These are phyloP conservation scores for Ictidomys tridecemlineatus DNA, from an alignment of 2,113 vertebrate genomes.

Conservation along the genomic window DNA sequence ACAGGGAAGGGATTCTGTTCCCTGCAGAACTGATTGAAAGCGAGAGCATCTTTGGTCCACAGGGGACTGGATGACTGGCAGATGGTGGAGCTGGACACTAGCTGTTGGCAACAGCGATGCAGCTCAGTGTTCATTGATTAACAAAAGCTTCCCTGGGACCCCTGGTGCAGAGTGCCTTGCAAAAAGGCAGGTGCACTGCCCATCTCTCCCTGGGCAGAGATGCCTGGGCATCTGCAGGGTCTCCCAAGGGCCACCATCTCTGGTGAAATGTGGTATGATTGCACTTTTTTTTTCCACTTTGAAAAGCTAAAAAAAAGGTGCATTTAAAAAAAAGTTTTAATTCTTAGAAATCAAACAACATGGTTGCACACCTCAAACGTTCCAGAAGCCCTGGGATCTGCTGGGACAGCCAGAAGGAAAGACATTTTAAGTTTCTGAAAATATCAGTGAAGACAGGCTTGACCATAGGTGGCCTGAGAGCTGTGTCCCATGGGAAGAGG, in stretches of 20 bases:
- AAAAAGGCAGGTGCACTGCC: fast-evolving
- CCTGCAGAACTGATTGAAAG: not conserved
- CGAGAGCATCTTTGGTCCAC: not conserved
- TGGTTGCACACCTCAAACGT: not conserved
- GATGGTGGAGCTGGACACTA: not conserved
- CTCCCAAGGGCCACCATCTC: not conserved
- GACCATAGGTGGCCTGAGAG: not conserved
- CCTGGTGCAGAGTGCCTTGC: not conserved
- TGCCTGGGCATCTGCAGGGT: fast-evolving
- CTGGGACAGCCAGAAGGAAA: too few species aligned
- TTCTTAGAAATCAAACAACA: not conserved
- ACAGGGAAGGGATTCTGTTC: not conserved
- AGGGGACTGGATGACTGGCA: not conserved
- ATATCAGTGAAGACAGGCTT: not conserved
- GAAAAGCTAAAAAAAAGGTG: not conserved
- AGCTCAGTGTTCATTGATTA: not conserved
- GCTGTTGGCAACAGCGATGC: not conserved
- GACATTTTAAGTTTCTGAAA: not conserved
- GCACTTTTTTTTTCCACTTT: not conserved
- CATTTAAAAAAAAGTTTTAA: not conserved
- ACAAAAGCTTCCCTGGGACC: not conserved
- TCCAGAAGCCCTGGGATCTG: not conserved
- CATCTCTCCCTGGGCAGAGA: not conserved
- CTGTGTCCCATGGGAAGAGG: not conserved
- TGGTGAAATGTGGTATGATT: not conserved